These are phyloP conservation scores for Eriocheir sinensis DNA, from an alignment of 1,140 invertebrate genomes.

Conservation along the genomic window DNA sequence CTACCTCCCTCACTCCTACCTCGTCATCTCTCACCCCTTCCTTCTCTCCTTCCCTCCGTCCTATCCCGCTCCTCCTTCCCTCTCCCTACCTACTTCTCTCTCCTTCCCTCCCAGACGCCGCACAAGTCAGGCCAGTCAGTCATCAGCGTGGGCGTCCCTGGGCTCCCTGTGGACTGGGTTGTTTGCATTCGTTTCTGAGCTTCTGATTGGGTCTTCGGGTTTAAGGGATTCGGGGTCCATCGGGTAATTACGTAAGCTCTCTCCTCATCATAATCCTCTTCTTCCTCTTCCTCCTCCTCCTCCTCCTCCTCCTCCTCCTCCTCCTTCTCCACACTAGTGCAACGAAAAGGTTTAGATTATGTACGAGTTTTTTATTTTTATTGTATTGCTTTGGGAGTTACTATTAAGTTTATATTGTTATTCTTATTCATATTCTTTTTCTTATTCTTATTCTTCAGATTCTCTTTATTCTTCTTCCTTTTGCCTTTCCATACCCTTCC, in stretches of 20 bases:
- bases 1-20: neutral
- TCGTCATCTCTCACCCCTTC: neutral
- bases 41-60: neutral
- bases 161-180: neutral
- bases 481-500: no score
- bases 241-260: neutral
- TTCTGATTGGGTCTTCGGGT: neutral
- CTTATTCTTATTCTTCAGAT: neutral
- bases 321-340: neutral
- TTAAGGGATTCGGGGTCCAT: neutral
- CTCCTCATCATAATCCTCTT: neutral
- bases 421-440: neutral
- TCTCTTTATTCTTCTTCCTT: neutral
- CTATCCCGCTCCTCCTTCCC: neutral
- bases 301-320: neutral
- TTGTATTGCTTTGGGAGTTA: no score
- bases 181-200: slow-evolving; percentile 12
- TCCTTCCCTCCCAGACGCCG: neutral
- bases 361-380: no score
- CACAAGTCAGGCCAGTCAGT: neutral
- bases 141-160: neutral
- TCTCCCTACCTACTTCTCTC: slow-evolving; percentile 1
- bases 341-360: neutral
- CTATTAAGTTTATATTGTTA: no score
- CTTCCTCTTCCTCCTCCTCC: slow-evolving; percentile 19